Percentiles rank a stretch among this genome's conserved stretches.
These are phyloP conservation scores for Bergia puertoricense DNA, from an alignment of 92 coral and sea anemone genomes.

Conservation along the genomic window DNA sequence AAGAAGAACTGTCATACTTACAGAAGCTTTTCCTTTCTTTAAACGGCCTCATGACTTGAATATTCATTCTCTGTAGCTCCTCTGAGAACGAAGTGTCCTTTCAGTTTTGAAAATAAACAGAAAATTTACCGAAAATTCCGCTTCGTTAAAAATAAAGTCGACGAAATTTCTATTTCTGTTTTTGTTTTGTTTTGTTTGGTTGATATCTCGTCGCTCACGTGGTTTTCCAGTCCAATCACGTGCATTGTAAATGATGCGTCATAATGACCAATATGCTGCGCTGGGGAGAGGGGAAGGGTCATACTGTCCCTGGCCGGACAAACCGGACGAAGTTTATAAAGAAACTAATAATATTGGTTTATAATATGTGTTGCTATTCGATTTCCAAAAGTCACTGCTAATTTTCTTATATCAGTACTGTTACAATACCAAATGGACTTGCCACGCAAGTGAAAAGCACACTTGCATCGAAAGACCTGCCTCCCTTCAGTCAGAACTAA, in stretches of 20 bases:
- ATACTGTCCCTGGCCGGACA: neutral
- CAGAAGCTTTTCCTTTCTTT: conserved; percentile 93
- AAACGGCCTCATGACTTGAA: conserved; percentile 74
- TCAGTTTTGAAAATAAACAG: conserved; percentile 24
- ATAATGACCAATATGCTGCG: neutral
- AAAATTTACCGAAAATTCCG: conserved; percentile 1
- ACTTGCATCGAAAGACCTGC: too few relatives aligned
- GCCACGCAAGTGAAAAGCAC: too few relatives aligned
- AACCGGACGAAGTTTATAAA: too few relatives aligned
- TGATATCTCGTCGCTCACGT: conserved; percentile 40
- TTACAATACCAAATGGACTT: too few relatives aligned
- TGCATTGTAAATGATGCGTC: conserved; percentile 28
- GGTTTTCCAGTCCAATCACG: conserved; percentile 36
- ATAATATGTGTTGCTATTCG: too few relatives aligned
- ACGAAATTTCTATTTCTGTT: conserved; percentile 13
- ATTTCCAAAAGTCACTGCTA: too few relatives aligned
- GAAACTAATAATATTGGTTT: too few relatives aligned
- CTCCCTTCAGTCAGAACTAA: too few relatives aligned
- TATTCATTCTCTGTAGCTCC: conserved; percentile 54
- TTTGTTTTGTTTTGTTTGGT: conserved; percentile 31
- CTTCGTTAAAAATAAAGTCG: conserved; percentile 42
- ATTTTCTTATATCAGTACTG: too few relatives aligned
- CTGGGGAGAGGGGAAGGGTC: neutral
- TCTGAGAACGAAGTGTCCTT: neutral
- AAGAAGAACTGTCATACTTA: conserved; percentile 53